Conservation (phyloP, 1,140 invertebrate genomes). For the Nymphalis io region DNA sequence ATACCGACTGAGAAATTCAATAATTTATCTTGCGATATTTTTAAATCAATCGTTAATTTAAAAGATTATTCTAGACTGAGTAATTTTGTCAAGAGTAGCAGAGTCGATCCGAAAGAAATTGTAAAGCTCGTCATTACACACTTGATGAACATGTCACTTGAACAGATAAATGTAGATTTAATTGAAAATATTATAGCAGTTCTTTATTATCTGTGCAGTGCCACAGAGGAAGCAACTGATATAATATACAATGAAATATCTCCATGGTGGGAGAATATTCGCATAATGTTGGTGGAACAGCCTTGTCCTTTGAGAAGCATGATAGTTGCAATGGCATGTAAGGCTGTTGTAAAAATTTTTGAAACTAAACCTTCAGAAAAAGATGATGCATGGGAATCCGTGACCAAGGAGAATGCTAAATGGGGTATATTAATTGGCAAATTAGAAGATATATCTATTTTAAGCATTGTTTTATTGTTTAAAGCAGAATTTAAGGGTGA, state of each 20-base stretch:
- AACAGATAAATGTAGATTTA: constrained; percentile 76
- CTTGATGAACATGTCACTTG: constrained; percentile 82
- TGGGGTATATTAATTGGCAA: constrained; percentile 93
- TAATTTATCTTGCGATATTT: constrained; percentile 82
- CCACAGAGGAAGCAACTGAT: constrained; percentile 65
- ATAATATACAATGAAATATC: constrained; percentile 85
- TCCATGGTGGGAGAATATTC: constrained; percentile 87
- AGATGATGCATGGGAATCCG: constrained; percentile 89
- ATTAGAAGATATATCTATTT: constrained; percentile 92
- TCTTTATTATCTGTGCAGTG: constrained; percentile 71
- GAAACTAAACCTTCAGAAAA: constrained; percentile 75
- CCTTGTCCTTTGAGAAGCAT: constrained; percentile 86
- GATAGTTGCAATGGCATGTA: constrained; percentile 88
- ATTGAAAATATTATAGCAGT: constrained; percentile 79
- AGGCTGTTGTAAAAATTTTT: constrained; percentile 83
- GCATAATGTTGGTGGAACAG: constrained; percentile 86
- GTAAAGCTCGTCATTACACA: constrained; percentile 85
- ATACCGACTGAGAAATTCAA: constrained; percentile 65
- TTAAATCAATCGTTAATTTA: constrained; percentile 82
- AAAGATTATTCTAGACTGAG: constrained; percentile 77
- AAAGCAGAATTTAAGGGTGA: constrained; percentile 68
- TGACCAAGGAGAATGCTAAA: constrained; percentile 91
- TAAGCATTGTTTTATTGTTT: constrained; percentile 86
- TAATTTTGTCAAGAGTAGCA: constrained; percentile 78
- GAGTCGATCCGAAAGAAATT: constrained; percentile 82